Evolutionary conservation across 1,140 invertebrate genomes (phyloP).

Genomic region (Solen grandis): DNA sequence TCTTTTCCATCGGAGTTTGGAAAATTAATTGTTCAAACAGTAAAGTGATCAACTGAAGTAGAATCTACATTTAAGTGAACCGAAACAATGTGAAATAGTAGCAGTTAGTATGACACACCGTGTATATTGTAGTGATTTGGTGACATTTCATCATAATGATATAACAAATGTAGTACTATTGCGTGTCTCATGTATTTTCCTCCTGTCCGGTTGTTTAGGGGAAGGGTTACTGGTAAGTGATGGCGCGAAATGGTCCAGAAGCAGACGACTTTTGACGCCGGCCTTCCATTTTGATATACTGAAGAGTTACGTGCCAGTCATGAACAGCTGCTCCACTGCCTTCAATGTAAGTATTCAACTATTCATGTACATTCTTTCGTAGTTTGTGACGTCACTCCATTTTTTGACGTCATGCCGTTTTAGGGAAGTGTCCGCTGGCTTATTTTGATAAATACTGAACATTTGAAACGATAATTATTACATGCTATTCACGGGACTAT

Average conservation of each 20-base stretch:
- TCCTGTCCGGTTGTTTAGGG: conserved; percentile 8
- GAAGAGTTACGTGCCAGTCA: conserved; percentile 86
- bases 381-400: no score
- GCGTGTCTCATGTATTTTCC: neutral
- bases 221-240: conserved; percentile 79
- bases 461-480: no score
- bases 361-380: no score
- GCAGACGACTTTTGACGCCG: conserved; percentile 93
- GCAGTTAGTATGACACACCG: neutral
- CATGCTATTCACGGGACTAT: no score
- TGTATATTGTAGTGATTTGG: neutral
- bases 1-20: no score
- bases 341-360: conserved; percentile 21
- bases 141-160: neutral
- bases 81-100: neutral
- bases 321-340: conserved; percentile 1
- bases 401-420: no score
- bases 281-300: no score
- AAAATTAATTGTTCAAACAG: no score
- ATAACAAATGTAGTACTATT: neutral
- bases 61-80: neutral
- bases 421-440: no score
- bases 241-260: conserved; percentile 88
- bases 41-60: neutral
- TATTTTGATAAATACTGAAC: no score